Evolutionary conservation across 2,888 invertebrate species (phyloP).

Genomic region (Hemicrepidius hirtus): DNA sequence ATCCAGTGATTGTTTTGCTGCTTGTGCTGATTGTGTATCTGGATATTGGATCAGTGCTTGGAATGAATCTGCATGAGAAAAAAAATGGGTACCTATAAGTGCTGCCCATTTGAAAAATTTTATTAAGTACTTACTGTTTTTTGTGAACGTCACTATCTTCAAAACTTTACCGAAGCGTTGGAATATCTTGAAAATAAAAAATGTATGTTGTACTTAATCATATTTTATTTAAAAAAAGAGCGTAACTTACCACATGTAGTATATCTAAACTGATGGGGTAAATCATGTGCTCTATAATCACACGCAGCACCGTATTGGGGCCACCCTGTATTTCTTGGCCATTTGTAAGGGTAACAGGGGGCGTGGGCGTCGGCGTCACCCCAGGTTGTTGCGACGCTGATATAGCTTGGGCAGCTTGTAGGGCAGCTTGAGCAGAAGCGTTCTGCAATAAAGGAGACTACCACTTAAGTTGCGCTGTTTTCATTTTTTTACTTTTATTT

Average conservation of each 20-base stretch:
- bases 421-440: conserved; percentile 88
- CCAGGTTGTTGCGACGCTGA: conserved; percentile 78
- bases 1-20: conserved; percentile 97
- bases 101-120: not conserved
- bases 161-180: conserved; percentile 98
- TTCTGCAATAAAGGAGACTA: conserved; percentile 77
- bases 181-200: conserved; percentile 85
- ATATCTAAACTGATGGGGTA: conserved; percentile 99
- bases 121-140: conserved; percentile 96
- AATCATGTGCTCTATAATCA: conserved; percentile 98
- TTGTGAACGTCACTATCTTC: conserved; percentile 99
- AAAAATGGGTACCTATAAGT: not conserved
- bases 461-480: conserved; percentile 27
- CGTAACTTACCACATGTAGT: conserved; percentile 83
- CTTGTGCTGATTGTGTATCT: conserved; percentile 96
- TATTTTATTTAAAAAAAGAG: too few species aligned
- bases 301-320: conserved; percentile 96
- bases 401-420: conserved; percentile 89
- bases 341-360: conserved; percentile 70
- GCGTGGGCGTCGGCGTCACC: conserved; percentile 77
- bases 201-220: conserved; percentile 10
- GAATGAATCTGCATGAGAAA: conserved; percentile 88
- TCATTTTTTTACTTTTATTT: too few species aligned
- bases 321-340: conserved; percentile 88
- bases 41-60: conserved; percentile 99